phyloP scores from a whole-genome alignment of 2,113 vertebrate species.

The Pygoscelis antarcticus region DNA sequence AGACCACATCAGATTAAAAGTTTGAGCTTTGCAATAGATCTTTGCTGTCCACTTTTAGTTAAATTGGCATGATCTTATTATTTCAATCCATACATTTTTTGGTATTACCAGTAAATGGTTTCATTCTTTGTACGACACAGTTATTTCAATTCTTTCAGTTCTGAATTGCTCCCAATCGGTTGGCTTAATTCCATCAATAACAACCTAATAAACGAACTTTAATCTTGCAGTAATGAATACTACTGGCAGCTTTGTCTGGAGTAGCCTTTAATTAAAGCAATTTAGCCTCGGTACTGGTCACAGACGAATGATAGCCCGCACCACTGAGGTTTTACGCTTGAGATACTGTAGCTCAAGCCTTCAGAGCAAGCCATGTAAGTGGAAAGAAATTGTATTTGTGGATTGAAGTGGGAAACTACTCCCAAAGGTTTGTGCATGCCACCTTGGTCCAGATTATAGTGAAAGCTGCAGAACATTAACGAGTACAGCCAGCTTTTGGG shows the following conservation, averaged over 20 bases:
- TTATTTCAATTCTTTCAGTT: neutral
- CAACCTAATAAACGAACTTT: neutral
- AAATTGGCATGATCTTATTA: neutral
- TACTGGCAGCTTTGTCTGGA: neutral
- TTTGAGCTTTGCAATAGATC: neutral
- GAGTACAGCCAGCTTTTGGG: neutral
- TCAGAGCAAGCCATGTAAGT: neutral
- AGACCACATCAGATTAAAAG: neutral
- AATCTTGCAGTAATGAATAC: neutral
- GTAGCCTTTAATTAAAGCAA: conserved; percentile 12
- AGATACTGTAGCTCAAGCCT: neutral
- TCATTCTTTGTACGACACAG: neutral
- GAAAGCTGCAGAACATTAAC: rapidly evolving
- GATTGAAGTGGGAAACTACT: neutral
- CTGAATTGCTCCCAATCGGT: neutral
- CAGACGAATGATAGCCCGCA: rapidly evolving
- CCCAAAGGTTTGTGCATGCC: neutral
- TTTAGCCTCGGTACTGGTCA: neutral
- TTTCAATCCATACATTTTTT: neutral
- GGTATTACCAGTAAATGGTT: neutral
- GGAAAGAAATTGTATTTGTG: neutral
- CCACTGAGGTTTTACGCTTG: neutral
- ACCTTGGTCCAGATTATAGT: neutral
- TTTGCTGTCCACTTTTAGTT: neutral
- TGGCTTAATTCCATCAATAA: neutral